These are phyloP conservation scores for Embiotoca jacksoni DNA, from an alignment of 2,113 vertebrate species.

Conservation along the genomic window DNA sequence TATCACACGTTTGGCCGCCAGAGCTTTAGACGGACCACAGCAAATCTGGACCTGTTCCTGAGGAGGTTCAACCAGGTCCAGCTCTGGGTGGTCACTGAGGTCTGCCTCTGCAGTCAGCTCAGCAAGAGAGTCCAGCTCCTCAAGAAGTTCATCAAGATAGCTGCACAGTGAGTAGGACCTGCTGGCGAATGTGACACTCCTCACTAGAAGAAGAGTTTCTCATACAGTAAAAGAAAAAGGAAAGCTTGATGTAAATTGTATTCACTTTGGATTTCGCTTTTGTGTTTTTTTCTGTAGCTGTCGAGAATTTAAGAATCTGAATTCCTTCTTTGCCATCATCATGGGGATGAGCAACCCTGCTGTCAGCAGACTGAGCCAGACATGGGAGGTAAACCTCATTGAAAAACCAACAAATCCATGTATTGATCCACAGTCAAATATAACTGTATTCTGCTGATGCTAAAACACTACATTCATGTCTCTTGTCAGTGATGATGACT, in stretches of 20 bases:
- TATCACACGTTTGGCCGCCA: constrained; percentile 98
- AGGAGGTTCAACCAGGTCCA: constrained; percentile 98
- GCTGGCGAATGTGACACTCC: not conserved
- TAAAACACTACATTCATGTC: not conserved
- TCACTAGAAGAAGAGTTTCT: not conserved
- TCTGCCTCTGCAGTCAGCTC: constrained; percentile 94
- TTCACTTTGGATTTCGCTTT: not conserved
- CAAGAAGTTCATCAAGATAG: constrained; percentile 99
- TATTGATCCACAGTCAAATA: not conserved
- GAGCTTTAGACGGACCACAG: constrained; percentile 94
- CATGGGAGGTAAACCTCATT: constrained; percentile 93
- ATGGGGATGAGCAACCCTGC: constrained; percentile 99
- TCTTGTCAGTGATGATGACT: not conserved
- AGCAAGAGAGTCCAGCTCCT: constrained; percentile 97
- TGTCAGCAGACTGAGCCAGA: constrained; percentile 93
- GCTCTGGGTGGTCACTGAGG: constrained; percentile 98
- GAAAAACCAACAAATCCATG: not conserved
- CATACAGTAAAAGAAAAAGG: not conserved
- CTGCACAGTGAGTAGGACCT: constrained; percentile 92
- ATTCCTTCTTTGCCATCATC: constrained; percentile 97
- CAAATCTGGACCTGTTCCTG: constrained; percentile 97
- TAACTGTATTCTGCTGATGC: not conserved
- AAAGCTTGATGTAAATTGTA: not conserved
- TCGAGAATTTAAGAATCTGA: constrained; percentile 97
- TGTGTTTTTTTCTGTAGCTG: constrained; percentile 86